Evolutionary conservation across 2,797 vertebrate species (phyloP).

Genomic region (Lindbergichthys nudifrons): DNA sequence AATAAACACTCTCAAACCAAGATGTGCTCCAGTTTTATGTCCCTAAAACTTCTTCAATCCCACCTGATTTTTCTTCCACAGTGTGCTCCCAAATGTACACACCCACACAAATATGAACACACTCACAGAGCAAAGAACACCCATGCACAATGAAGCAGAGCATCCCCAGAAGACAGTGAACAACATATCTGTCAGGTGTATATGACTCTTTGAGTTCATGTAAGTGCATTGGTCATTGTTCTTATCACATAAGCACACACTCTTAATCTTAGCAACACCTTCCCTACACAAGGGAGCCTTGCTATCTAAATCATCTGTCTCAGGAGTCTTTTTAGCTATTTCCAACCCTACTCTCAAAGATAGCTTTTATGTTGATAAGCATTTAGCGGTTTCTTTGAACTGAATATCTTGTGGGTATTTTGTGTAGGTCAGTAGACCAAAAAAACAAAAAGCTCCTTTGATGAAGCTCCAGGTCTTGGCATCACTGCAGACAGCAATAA

Average conservation of each 20-base stretch:
- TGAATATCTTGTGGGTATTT: slow-evolving; percentile 33
- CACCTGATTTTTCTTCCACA: neutral
- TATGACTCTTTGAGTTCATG: slow-evolving; percentile 23
- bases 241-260: slow-evolving; percentile 54
- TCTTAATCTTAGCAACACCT: slow-evolving; percentile 40
- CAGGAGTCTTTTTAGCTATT: slow-evolving; percentile 33
- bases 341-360: slow-evolving; percentile 26
- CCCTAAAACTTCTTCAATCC: slow-evolving; percentile 13
- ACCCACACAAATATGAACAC: slow-evolving; percentile 8
- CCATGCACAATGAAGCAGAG: slow-evolving; percentile 6
- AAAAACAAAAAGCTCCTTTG: slow-evolving; percentile 10
- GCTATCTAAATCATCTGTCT: slow-evolving; percentile 54
- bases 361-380: slow-evolving; percentile 48
- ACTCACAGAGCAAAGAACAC: slow-evolving; percentile 10
- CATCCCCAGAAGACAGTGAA: neutral
- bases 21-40: neutral
- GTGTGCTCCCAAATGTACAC: neutral
- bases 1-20: slow-evolving; percentile 26
- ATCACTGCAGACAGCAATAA: slow-evolving; percentile 27
- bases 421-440: slow-evolving; percentile 33
- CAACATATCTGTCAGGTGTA: slow-evolving; percentile 17
- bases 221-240: slow-evolving; percentile 44
- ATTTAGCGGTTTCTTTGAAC: slow-evolving; percentile 49
- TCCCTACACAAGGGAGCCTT: slow-evolving; percentile 13
- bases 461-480: slow-evolving; percentile 35